These are phyloP conservation scores for Panurus biarmicus DNA, from an alignment of 2,113 vertebrate species.

Conservation along the genomic window DNA sequence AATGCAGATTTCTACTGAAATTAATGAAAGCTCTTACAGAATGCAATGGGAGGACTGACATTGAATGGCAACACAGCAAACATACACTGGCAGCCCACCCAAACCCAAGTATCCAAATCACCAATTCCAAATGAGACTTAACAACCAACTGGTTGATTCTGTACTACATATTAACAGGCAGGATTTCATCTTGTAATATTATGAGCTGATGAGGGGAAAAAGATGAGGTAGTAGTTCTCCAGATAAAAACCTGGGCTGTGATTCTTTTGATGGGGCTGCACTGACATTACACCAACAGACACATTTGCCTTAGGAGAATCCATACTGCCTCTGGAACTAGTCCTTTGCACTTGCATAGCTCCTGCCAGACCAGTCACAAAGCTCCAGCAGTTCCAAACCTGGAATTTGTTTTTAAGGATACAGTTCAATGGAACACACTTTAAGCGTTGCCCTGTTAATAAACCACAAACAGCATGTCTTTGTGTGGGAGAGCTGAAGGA, in stretches of 20 bases:
- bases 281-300: not conserved
- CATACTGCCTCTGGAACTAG: not conserved
- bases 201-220: not conserved
- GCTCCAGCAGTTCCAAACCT: not conserved
- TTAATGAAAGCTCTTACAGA: not conserved
- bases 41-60: not conserved
- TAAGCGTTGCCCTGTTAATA: not conserved
- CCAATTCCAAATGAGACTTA: not conserved
- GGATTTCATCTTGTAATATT: not conserved
- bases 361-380: not conserved
- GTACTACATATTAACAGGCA: not conserved
- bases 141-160: not conserved
- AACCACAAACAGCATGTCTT: not conserved
- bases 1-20: constrained; percentile 26
- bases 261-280: not conserved
- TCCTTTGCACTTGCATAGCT: not conserved
- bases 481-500: not conserved
- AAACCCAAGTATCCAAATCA: not conserved
- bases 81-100: not conserved
- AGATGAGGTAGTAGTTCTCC: not conserved
- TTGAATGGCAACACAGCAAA: not conserved
- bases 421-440: not conserved
- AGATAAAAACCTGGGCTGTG: not conserved
- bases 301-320: not conserved
- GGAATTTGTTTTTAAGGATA: not conserved